phyloP scores from a whole-genome alignment of 2,888 invertebrate genomes.

The Eupithecia centaureata region DNA sequence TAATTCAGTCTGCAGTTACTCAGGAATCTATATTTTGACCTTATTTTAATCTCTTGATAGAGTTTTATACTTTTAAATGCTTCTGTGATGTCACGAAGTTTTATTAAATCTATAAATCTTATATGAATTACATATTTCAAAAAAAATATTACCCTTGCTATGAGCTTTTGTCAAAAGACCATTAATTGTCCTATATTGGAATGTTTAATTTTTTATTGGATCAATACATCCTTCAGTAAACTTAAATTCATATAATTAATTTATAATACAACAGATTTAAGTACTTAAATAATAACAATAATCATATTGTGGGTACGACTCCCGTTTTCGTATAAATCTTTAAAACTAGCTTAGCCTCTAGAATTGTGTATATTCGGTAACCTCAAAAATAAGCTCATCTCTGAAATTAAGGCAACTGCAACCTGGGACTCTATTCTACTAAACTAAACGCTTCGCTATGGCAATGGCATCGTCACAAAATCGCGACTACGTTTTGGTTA shows the following conservation, averaged over 20 bases:
- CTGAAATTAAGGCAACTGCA: background rate
- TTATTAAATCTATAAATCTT: background rate
- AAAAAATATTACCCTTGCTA: background rate
- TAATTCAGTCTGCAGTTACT: background rate
- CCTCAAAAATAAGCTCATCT: background rate
- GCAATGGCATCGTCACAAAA: background rate
- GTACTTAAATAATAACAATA: background rate
- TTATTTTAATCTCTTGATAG: background rate
- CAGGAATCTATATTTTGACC: background rate
- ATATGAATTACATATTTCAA: background rate
- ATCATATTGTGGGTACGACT: background rate
- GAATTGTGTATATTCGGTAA: background rate
- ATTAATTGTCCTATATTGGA: background rate
- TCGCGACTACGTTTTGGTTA: background rate
- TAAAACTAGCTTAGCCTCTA: constrained; percentile 1
- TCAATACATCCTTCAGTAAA: background rate
- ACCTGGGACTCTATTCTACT: background rate
- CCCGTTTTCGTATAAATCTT: background rate
- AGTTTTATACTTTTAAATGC: background rate
- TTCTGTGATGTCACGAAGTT: background rate
- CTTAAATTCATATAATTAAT: background rate
- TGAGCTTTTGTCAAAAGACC: background rate
- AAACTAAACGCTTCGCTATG: background rate
- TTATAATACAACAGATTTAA: background rate
- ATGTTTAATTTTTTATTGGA: background rate